These are phyloP conservation scores for Ceramica pisi DNA, from an alignment of 2,888 invertebrate genomes.

Conservation along the genomic window DNA sequence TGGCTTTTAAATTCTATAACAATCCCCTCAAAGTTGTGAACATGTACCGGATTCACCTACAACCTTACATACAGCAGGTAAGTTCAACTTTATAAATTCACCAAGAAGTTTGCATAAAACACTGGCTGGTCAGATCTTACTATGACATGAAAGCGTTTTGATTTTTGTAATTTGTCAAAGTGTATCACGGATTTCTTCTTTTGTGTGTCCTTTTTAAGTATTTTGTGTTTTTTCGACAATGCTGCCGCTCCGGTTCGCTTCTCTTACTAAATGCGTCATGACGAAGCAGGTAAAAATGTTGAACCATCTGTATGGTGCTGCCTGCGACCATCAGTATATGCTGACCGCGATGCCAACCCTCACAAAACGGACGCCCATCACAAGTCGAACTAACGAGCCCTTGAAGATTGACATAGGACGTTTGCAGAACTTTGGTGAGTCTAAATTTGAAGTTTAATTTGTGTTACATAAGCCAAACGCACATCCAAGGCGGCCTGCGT, in stretches of 20 bases:
- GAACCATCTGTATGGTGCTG: conserved; percentile 16
- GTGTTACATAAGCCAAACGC: too few relatives aligned
- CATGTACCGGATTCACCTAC: conserved; percentile 8
- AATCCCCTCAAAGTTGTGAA: not conserved
- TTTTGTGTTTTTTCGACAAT: not conserved
- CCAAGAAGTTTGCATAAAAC: conserved; percentile 5
- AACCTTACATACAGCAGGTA: conserved; percentile 18
- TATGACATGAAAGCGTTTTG: not conserved
- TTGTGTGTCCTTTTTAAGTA: not conserved
- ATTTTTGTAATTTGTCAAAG: not conserved
- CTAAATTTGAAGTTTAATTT: not conserved
- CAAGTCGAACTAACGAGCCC: not conserved
- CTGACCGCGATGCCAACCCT: conserved; percentile 11
- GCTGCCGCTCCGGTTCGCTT: not conserved
- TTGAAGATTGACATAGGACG: not conserved
- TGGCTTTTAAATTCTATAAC: not conserved
- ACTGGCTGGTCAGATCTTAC: not conserved
- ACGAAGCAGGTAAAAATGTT: conserved; percentile 37
- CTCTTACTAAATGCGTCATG: not conserved
- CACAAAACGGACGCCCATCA: not conserved
- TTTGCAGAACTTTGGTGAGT: not conserved
- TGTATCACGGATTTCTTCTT: not conserved
- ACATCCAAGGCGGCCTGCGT: too few relatives aligned
- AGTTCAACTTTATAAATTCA: not conserved
- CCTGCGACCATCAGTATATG: conserved; percentile 38